A percentile compares a stretch with the other conserved stretches of the same genome.
Conservation (phyloP, 35 echinoderm and acorn worm genomes). For the Ophioderma brevispina region DNA sequence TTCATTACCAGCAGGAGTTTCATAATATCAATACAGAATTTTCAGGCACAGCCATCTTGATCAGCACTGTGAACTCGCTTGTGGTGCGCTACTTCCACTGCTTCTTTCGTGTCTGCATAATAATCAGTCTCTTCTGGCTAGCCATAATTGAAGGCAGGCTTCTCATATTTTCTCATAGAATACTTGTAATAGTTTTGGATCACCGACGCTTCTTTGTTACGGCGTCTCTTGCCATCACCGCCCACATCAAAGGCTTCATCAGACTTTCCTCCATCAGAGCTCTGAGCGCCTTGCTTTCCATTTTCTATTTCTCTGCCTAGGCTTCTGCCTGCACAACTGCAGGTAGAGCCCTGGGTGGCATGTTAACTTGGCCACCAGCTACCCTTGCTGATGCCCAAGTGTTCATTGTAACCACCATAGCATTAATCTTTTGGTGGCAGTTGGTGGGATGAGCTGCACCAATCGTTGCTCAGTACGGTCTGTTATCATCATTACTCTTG, state of each 20-base stretch:
- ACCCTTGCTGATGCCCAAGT: too few species aligned
- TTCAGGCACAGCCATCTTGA: neutral
- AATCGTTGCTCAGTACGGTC: too few species aligned
- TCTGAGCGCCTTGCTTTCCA: neutral
- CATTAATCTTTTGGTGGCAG: neutral
- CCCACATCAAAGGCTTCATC: neutral
- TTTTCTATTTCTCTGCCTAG: neutral
- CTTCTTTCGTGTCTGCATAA: slow-evolving; percentile 34
- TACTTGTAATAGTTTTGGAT: slow-evolving; percentile 73
- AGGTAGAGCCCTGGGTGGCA: neutral
- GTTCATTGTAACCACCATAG: neutral
- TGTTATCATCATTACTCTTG: too few species aligned
- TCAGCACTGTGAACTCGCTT: neutral
- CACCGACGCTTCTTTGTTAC: slow-evolving; percentile 84
- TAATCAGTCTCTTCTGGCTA: slow-evolving; percentile 17
- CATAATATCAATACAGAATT: slow-evolving; percentile 3
- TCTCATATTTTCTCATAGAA: slow-evolving; percentile 43
- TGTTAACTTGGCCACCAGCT: neutral
- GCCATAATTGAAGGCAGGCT: neutral
- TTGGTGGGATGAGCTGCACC: neutral
- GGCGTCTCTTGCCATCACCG: slow-evolving; percentile 36
- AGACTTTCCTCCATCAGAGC: neutral
- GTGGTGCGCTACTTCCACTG: slow-evolving; percentile 6
- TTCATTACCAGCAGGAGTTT: too few species aligned
- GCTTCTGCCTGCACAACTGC: neutral